These are phyloP conservation scores for Aurelia sp. DNA, from an alignment of 30 jellyfish, hydroid and myxozoan species.

Conservation along the genomic window DNA sequence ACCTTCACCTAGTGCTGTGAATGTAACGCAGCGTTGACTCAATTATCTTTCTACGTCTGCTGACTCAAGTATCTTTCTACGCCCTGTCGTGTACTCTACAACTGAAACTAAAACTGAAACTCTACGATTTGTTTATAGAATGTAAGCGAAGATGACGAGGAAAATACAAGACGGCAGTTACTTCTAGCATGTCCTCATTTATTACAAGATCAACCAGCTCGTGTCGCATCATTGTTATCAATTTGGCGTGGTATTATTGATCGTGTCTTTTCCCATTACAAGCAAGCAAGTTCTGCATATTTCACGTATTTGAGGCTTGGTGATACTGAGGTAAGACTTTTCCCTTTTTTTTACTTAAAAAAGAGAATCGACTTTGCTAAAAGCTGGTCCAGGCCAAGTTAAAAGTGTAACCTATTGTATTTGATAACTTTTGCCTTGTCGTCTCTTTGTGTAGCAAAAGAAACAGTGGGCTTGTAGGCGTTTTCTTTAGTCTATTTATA, in stretches of 20 bases:
- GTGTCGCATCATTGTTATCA: conserved; percentile 36
- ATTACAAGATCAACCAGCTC: conserved; percentile 49
- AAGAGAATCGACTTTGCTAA: no score
- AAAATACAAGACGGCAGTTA: conserved; percentile 66
- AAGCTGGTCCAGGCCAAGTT: no score
- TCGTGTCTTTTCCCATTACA: conserved; percentile 94
- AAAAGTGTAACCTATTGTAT: no score
- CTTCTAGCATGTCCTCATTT: conserved; percentile 59
- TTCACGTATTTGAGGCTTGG: conserved; percentile 82
- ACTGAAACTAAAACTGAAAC: no score
- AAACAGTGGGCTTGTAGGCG: no score
- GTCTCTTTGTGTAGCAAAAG: no score
- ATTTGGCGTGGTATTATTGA: conserved; percentile 85
- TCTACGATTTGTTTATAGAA: conserved; percentile 42
- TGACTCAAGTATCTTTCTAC: no score
- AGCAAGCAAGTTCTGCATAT: conserved; percentile 93
- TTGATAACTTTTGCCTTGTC: no score
- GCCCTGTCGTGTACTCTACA: no score
- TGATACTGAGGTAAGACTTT: conserved; percentile 78
- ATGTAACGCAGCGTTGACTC: not conserved
- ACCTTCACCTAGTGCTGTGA: not conserved
- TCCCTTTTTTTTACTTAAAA: no score
- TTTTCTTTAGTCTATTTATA: no score
- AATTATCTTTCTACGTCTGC: not conserved
- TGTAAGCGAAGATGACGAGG: conserved; percentile 76